A percentile compares a stretch with the other conserved stretches of the same genome.
Evolutionary conservation across 2,797 vertebrate genomes (phyloP).

Genomic region (Liparis tanakae): DNA sequence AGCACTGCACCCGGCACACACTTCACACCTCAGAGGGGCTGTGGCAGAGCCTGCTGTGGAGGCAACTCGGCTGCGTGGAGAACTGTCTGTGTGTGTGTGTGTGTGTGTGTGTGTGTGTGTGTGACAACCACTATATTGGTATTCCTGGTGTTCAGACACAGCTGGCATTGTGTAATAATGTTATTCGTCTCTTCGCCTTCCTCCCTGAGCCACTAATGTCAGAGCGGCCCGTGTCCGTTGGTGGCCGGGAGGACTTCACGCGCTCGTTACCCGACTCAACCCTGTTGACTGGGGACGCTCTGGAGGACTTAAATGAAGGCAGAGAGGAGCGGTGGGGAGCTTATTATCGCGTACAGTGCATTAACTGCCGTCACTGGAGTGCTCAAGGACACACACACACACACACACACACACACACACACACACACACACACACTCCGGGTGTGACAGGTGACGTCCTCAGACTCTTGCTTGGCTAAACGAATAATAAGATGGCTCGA

Average conservation of each 20-base stretch:
- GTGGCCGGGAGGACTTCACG: constrained; percentile 45
- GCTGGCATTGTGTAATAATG: constrained; percentile 64
- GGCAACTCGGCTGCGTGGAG: constrained; percentile 26
- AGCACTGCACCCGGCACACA: constrained; percentile 45
- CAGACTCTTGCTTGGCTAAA: not conserved
- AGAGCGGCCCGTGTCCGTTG: constrained; percentile 38
- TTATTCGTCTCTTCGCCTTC: constrained; percentile 50
- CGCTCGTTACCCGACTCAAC: constrained; percentile 67
- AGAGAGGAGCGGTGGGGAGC: constrained; percentile 22
- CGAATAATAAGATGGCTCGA: too few relatives aligned
- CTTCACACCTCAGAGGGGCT: constrained; percentile 63
- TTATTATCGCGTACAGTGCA: constrained; percentile 56
- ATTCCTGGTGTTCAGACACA: constrained; percentile 61
- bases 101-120: constrained; percentile 32
- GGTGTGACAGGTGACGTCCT: constrained; percentile 44
- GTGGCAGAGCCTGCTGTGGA: constrained; percentile 34
- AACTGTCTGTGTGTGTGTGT: constrained; percentile 11
- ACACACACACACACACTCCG: too few relatives aligned
- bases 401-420: constrained; percentile 19
- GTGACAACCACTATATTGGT: constrained; percentile 25
- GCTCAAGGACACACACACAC: too few relatives aligned
- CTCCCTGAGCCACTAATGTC: constrained; percentile 60
- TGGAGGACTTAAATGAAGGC: constrained; percentile 39
- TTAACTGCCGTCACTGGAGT: constrained; percentile 39
- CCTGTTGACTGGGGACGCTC: constrained; percentile 61